Evolutionary conservation across 2,113 vertebrate species (phyloP).

Genomic region (Percina caprodes): DNA sequence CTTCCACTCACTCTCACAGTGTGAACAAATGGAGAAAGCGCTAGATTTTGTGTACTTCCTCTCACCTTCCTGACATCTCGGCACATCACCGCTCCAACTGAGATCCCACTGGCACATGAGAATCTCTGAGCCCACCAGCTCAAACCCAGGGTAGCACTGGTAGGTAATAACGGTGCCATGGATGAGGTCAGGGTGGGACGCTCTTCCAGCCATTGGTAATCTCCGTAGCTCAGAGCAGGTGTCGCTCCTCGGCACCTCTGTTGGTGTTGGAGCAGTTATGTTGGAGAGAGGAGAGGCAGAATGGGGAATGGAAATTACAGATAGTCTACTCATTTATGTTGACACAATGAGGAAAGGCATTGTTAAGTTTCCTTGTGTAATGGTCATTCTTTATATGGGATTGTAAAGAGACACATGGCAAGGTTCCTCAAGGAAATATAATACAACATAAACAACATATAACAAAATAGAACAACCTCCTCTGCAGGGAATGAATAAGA

Average conservation of each 20-base stretch:
- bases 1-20: not conserved
- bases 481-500: constrained; percentile 29
- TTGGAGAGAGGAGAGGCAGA: not conserved
- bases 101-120: constrained; percentile 99
- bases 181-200: constrained; percentile 93
- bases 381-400: constrained; percentile 14
- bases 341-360: not conserved
- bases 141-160: constrained; percentile 96
- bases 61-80: constrained; percentile 93
- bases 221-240: constrained; percentile 94
- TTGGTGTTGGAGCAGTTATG: not conserved
- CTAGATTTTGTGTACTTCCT: not conserved
- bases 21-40: not conserved
- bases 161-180: constrained; percentile 96
- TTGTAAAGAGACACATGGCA: not conserved
- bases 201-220: constrained; percentile 97
- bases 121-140: constrained; percentile 90
- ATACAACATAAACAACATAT: too few species aligned
- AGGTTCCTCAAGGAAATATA: constrained; percentile 21
- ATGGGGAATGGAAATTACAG: not conserved
- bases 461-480: constrained; percentile 2
- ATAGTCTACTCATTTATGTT: not conserved
- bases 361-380: not conserved
- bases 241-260: constrained; percentile 97
- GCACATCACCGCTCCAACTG: constrained; percentile 94